Conservation (phyloP, 2,113 vertebrate genomes). For the Cyrtonyx montezumae region DNA sequence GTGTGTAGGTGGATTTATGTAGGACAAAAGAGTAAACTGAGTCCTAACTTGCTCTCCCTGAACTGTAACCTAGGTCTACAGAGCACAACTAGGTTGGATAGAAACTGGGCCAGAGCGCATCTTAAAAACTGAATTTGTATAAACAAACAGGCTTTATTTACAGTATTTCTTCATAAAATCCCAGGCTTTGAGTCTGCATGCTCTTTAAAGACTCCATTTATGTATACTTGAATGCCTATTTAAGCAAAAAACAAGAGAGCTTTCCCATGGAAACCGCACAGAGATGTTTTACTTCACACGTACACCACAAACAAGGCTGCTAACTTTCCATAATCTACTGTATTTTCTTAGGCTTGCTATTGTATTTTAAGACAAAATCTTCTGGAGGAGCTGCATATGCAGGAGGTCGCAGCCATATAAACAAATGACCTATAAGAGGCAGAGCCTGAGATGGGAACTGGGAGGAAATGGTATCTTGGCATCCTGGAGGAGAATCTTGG, state of each 20-base stretch:
- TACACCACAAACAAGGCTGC: conserved; percentile 73
- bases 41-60: neutral
- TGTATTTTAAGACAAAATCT: conserved; percentile 54
- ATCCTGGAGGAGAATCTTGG: neutral
- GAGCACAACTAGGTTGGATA: neutral
- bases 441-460: neutral
- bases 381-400: conserved; percentile 38
- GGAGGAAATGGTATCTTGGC: neutral
- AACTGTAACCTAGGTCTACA: neutral
- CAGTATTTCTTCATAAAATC: conserved; percentile 69
- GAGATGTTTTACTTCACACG: conserved; percentile 73
- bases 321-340: conserved; percentile 60
- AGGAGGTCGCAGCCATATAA: conserved; percentile 38
- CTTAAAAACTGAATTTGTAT: conserved; percentile 63
- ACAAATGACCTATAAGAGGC: conserved; percentile 53
- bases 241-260: conserved; percentile 62
- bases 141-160: conserved; percentile 78
- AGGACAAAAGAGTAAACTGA: conserved; percentile 68
- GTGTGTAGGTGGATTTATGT: conserved; percentile 70
- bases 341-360: conserved; percentile 47
- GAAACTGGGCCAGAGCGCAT: conserved; percentile 53
- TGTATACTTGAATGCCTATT: conserved; percentile 70
- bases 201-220: conserved; percentile 73
- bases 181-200: conserved; percentile 52
- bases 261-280: conserved; percentile 81